Conservation (phyloP, 1,140 invertebrate genomes). For the Propsilocerus akamusi region DNA sequence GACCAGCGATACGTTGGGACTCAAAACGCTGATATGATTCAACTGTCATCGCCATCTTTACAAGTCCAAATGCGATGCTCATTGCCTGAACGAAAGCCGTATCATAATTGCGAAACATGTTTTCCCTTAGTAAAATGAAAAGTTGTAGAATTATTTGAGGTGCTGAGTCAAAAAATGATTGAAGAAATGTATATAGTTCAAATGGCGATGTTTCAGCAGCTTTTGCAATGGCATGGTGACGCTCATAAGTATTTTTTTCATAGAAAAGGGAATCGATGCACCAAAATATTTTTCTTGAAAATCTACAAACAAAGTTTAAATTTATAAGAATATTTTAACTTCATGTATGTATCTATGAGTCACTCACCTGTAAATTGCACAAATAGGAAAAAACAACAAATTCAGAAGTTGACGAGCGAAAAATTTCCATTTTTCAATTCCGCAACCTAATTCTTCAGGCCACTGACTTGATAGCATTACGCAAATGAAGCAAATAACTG, state of each 20-base stretch:
- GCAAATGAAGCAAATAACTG: slow-evolving; percentile 14
- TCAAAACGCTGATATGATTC: slow-evolving; percentile 54
- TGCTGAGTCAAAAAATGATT: slow-evolving; percentile 52
- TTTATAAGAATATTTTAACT: slow-evolving; percentile 8
- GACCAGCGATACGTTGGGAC: slow-evolving; percentile 49
- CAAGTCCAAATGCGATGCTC: slow-evolving; percentile 39
- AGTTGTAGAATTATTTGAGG: slow-evolving; percentile 46
- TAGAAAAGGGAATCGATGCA: slow-evolving; percentile 43
- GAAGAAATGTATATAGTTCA: slow-evolving; percentile 51
- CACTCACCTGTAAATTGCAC: slow-evolving; percentile 42
- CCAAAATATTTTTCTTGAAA: slow-evolving; percentile 45
- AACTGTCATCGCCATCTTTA: slow-evolving; percentile 44
- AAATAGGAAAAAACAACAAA: slow-evolving; percentile 40
- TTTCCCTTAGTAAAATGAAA: slow-evolving; percentile 31
- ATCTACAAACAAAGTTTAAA: slow-evolving; percentile 25
- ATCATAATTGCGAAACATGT: slow-evolving; percentile 19
- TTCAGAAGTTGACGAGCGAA: slow-evolving; percentile 20
- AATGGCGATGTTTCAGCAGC: slow-evolving; percentile 37
- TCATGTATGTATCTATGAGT: neutral
- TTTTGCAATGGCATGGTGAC: slow-evolving; percentile 32
- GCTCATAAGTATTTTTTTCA: slow-evolving; percentile 29
- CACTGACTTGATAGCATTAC: slow-evolving; percentile 24
- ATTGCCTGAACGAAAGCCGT: slow-evolving; percentile 38
- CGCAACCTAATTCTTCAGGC: slow-evolving; percentile 26
- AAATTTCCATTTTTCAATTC: slow-evolving; percentile 9